Percentiles rank a stretch among this genome's conserved stretches.
These are phyloP conservation scores for Orchesella cincta DNA, from an alignment of 1,140 invertebrate species.

Conservation along the genomic window DNA sequence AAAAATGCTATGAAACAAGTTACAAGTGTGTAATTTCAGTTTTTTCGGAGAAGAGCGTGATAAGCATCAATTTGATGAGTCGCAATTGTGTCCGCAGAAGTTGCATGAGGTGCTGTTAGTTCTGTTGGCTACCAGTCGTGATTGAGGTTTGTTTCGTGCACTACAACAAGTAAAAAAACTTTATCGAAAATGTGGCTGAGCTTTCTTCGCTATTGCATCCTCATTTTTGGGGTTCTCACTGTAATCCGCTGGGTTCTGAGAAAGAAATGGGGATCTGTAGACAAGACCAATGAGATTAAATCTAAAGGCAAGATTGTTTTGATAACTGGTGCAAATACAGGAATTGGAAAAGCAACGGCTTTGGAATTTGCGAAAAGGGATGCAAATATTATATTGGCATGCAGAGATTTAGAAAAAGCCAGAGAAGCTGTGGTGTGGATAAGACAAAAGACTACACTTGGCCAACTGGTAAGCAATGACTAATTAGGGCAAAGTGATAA, in stretches of 20 bases:
- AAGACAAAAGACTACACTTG: constrained; percentile 58
- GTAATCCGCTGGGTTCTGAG: constrained; percentile 42
- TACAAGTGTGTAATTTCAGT: too few species aligned
- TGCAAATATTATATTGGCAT: constrained; percentile 73
- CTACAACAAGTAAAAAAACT: too few species aligned
- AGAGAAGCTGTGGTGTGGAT: constrained; percentile 65
- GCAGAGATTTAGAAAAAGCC: constrained; percentile 66
- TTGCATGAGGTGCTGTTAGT: too few species aligned
- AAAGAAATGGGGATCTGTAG: constrained; percentile 60
- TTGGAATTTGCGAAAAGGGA: constrained; percentile 66
- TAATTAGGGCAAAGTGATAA: background rate
- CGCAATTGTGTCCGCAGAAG: too few species aligned
- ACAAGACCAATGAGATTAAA: constrained; percentile 55
- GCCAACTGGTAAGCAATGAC: constrained; percentile 63
- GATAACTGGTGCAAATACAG: constrained; percentile 77
- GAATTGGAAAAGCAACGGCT: constrained; percentile 75
- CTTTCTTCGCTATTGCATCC: background rate
- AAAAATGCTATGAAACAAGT: too few species aligned
- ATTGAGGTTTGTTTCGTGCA: too few species aligned
- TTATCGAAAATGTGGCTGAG: background rate
- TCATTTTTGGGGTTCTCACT: background rate
- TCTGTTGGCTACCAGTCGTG: too few species aligned
- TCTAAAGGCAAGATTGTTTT: constrained; percentile 67
- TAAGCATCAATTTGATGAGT: too few species aligned
- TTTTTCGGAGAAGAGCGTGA: too few species aligned